Evolutionary conservation across 64 coral and sea anemone species (phyloP), one percentile per base, ranked within the genome.

Genomic region (Dendrophyllia cribrosa): DNA sequence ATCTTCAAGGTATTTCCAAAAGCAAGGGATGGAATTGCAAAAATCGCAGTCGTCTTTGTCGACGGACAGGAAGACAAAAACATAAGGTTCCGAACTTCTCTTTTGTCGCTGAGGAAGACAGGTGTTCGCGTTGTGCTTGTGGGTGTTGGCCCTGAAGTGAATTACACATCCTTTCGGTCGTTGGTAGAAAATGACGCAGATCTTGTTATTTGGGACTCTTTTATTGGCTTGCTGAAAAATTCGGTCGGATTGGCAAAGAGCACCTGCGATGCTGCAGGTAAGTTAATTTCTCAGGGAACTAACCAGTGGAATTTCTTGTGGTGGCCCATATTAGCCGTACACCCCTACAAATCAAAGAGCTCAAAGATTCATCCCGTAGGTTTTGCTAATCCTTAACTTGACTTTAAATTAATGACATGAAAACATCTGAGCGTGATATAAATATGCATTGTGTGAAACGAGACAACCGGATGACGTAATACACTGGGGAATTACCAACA

Each of bases 81-180:
- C 12, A n/a, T 19, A 50, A 43, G 45, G 46, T 84, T 60, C 61
- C 44, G 20, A 50, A 47, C 44, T 10, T 51, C 61, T 84, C 34
- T 84, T 23, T 43, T 84, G 16, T 68, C 83, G 22, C 23, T 93
- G 63, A 78, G 72, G 24, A 70, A 56, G 17, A 45, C 59, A 53
- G 91, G 91, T 17, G 60, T 93, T 7, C 83, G 61, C 15, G 62
- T 93, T 43, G 25, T 93, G 20, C 81, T 87, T 25, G 34, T 93
- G 10, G 82, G 91, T 5, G 60, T 93, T 86, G 91, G 91, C 4
- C 15, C 62, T 1, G 21, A 62, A 13, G 5, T 78, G 43, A 50
- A 24, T 0, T 50, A 20, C 45, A 7, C 25, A 53, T 62, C 83
- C 13, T 75, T 86, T 4, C 58, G 58, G 7, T 10, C 43, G 13